phyloP scores from a whole-genome alignment of 2,797 vertebrate genomes.

The Gymnoscopelus microlampas region DNA sequence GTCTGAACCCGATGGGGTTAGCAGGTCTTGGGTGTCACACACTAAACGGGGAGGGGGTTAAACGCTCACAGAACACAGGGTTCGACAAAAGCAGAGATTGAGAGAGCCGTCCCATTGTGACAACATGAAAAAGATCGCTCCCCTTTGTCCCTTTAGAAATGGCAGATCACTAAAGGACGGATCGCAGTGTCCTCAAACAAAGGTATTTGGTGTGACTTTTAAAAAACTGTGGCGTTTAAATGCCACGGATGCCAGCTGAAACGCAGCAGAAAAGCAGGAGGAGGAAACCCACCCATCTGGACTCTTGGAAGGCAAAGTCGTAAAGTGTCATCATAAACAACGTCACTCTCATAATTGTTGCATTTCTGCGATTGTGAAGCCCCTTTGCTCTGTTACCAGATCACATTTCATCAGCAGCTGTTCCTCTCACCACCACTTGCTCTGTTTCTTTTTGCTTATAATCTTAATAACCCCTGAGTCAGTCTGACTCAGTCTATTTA shows the following conservation, averaged over 20 bases:
- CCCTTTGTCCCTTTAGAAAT: slow-evolving; percentile 73
- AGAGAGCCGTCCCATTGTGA: slow-evolving; percentile 65
- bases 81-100: slow-evolving; percentile 61
- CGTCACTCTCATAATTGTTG: slow-evolving; percentile 29
- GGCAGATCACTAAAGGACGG: slow-evolving; percentile 66
- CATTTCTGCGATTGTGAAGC: slow-evolving; percentile 1
- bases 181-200: slow-evolving; percentile 64
- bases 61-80: slow-evolving; percentile 59
- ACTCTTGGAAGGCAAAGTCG: slow-evolving; percentile 26
- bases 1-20: slow-evolving; percentile 61
- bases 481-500: not conserved
- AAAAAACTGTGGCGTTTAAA: slow-evolving; percentile 47
- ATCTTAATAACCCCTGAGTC: not conserved
- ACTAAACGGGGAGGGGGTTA: slow-evolving; percentile 50
- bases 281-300: slow-evolving; percentile 50
- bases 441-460: slow-evolving; percentile 5
- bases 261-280: slow-evolving; percentile 48
- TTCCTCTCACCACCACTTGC: slow-evolving; percentile 10
- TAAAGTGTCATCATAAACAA: slow-evolving; percentile 47
- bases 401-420: slow-evolving; percentile 36
- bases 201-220: slow-evolving; percentile 60
- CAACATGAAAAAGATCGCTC: slow-evolving; percentile 64
- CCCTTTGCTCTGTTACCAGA: not conserved
- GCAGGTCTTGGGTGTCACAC: slow-evolving; percentile 69
- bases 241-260: slow-evolving; percentile 62